A percentile compares a stretch with the other conserved stretches of the same genome.
These are phyloP conservation scores for Drosophila suzukii DNA, from an alignment of 1,140 invertebrate species.

Conservation along the genomic window DNA sequence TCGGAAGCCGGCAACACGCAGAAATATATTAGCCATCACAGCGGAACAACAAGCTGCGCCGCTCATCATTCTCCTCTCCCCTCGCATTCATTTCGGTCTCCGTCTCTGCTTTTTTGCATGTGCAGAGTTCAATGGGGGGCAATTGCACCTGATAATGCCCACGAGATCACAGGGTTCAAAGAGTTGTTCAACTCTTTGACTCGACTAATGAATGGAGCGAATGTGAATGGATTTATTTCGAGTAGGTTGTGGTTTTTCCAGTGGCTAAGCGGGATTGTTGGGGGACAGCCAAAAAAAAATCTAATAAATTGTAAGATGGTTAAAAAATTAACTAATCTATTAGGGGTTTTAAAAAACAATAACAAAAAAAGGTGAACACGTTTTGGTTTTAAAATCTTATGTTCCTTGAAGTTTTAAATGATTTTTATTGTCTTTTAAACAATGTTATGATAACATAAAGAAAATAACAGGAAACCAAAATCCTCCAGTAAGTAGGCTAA, in stretches of 20 bases:
- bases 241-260: constrained; percentile 19
- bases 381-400: no score
- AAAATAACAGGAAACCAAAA: no score
- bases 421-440: no score
- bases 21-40: constrained; percentile 27
- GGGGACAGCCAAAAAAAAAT: no score
- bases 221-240: constrained; percentile 28
- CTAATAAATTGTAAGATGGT: not conserved
- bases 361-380: no score
- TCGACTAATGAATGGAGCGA: constrained; percentile 52
- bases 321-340: not conserved
- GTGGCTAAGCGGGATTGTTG: not conserved
- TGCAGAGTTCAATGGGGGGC: constrained; percentile 44
- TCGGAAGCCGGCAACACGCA: constrained; percentile 36
- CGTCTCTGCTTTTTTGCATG: constrained; percentile 4
- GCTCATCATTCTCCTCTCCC: not conserved
- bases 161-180: constrained; percentile 29
- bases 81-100: not conserved
- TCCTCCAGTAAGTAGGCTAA: no score
- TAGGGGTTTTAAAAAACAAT: no score
- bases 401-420: no score
- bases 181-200: constrained; percentile 36
- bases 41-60: constrained; percentile 25
- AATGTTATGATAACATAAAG: no score
- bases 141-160: constrained; percentile 38